Conservation (phyloP, 23 tunicate species). For the Halocynthia aurantium region DNA sequence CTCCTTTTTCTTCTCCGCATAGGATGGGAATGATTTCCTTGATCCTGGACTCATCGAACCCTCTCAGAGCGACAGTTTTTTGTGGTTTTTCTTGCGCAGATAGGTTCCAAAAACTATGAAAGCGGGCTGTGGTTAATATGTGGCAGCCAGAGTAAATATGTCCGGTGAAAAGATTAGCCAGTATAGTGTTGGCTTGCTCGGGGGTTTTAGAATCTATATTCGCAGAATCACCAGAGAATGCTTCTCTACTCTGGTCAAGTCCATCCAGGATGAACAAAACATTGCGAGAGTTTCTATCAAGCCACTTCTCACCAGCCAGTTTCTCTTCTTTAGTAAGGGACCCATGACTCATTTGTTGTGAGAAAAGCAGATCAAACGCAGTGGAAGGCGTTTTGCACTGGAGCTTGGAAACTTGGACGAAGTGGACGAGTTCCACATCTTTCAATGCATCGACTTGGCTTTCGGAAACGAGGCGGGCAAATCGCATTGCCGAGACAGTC, state of each 20-base stretch:
- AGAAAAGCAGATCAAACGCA: conserved; percentile 8
- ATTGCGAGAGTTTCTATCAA: background rate
- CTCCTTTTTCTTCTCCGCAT: background rate
- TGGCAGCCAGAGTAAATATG: background rate
- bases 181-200: background rate
- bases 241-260: background rate
- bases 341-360: background rate
- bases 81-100: background rate
- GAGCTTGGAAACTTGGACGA: background rate
- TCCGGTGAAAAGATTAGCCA: background rate
- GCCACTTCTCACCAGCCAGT: background rate
- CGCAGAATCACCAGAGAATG: background rate
- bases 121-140: background rate
- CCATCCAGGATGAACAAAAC: background rate
- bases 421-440: background rate
- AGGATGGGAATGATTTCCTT: background rate
- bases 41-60: background rate
- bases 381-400: background rate
- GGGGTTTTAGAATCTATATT: background rate
- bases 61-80: background rate
- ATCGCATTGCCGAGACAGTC: background rate
- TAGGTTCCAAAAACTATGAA: background rate
- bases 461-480: background rate
- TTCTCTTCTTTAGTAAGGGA: background rate
- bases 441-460: background rate